These are phyloP conservation scores for Xiphydria camelus DNA, from an alignment of 2,888 invertebrate genomes.

Conservation along the genomic window DNA sequence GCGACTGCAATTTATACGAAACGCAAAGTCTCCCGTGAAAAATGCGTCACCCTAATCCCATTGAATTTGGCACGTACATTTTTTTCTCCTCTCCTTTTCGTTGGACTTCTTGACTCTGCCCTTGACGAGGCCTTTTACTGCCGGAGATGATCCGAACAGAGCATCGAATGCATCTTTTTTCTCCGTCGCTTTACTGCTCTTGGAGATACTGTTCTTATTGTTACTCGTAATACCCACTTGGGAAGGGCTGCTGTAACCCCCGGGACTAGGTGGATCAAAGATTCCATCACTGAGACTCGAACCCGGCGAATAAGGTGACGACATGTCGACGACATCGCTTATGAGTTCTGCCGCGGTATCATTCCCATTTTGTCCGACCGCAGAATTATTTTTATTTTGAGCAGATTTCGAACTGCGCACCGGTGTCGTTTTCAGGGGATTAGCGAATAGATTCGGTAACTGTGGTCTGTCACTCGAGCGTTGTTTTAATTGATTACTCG, in stretches of 20 bases:
- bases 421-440: conserved; percentile 40
- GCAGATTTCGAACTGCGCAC: conserved; percentile 33
- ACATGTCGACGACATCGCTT: conserved; percentile 71
- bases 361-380: conserved; percentile 54
- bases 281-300: conserved; percentile 88
- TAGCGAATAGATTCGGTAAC: conserved; percentile 45
- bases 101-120: conserved; percentile 53
- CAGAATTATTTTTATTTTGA: conserved; percentile 43
- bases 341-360: conserved; percentile 45
- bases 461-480: conserved; percentile 44
- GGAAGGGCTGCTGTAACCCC: conserved; percentile 42
- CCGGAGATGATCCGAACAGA: conserved; percentile 64
- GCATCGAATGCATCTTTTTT: conserved; percentile 66
- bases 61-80: conserved; percentile 52
- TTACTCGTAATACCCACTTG: conserved; percentile 13
- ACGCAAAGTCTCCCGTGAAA: not conserved
- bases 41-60: not conserved
- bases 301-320: conserved; percentile 87
- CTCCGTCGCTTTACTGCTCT: conserved; percentile 35
- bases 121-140: conserved; percentile 36
- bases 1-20: not conserved
- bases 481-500: conserved; percentile 44
- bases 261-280: conserved; percentile 74
- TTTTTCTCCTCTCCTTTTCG: conserved; percentile 59
- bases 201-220: conserved; percentile 38